A percentile compares a stretch with the other conserved stretches of the same genome.
Conservation (phyloP, 2,113 vertebrate species). For the Myotis davidii region DNA sequence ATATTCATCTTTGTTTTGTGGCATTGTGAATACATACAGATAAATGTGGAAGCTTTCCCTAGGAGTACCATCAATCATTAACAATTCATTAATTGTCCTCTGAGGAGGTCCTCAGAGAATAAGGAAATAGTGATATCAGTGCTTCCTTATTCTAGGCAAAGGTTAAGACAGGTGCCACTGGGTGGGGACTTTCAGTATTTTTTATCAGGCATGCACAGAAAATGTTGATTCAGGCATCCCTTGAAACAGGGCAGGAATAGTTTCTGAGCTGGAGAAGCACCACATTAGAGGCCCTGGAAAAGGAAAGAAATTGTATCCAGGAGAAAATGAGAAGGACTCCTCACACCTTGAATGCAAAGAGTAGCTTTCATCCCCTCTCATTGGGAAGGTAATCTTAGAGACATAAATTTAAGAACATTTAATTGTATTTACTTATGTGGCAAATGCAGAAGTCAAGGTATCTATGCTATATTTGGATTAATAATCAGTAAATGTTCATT, state of each 20-base stretch:
- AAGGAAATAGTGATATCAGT: background rate
- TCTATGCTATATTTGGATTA: background rate
- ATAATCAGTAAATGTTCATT: background rate
- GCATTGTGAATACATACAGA: background rate
- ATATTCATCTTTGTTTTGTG: background rate
- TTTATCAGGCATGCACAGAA: background rate
- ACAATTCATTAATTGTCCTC: background rate
- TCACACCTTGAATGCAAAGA: background rate
- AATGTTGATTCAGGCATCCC: background rate
- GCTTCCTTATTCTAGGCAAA: background rate
- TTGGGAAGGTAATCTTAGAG: background rate
- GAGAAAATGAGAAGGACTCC: background rate
- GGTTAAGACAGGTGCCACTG: background rate
- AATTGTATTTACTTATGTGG: slow-evolving; percentile 6
- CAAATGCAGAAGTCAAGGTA: background rate
- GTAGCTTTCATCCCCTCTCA: background rate
- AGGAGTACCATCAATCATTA: background rate
- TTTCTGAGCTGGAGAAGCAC: background rate
- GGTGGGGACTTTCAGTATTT: background rate
- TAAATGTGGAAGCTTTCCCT: background rate
- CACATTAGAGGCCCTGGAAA: background rate
- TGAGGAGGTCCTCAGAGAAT: background rate
- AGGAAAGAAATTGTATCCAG: background rate
- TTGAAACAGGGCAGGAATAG: background rate
- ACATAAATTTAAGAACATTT: background rate